Evolutionary conservation across 2,113 vertebrate genomes (phyloP), one percentile per base, ranked within the genome.

Genomic region (Bungarus multicinctus): DNA sequence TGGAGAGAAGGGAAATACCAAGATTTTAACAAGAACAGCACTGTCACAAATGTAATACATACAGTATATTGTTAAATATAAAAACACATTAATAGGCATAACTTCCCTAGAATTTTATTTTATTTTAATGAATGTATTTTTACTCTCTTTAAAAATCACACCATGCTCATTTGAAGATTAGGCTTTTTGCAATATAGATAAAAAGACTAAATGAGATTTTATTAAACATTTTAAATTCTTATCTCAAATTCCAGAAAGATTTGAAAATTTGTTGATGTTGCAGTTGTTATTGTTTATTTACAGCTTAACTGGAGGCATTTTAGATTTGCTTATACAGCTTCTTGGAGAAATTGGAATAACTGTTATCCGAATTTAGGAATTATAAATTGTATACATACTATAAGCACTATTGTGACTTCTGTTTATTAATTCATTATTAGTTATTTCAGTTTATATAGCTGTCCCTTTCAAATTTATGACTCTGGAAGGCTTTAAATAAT

Each of bases 21-120:
- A 30, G 89, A 93, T 88, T 94, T 94, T 92, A 92, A 93, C 92
- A 94, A 93, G 0, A 1, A 10, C 93, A 94, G 91, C 54, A 18
- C 52, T 94, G 85, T 88, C 93, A 52, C 92, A 90, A 11, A 5
- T 81, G 87, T 91, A 95, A 95, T 92, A 93, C 90, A 54, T 2
- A 8, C 47, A 47, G 47, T 47, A 50, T 58, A 34, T 50, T 90
- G 2, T 45, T 64, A 16, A 45, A n/a, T n/a, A 69, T 14, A 45
- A 45, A 60, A 43, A 20, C 57, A 88, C 27, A n/a, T 10, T 53
- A 88, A 88, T 6, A 34, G 87, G 16, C 2, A 88, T 34, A 30
- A 53, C 6, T 18, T 88, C 27, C 87, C 20, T 81, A 81, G 18
- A 81, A 88, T 53, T 34, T 54, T 20, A 18, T 7, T 88, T 88